Evolutionary conservation across 2,888 invertebrate genomes (phyloP).

Genomic region (Hyppa rectilinea): DNA sequence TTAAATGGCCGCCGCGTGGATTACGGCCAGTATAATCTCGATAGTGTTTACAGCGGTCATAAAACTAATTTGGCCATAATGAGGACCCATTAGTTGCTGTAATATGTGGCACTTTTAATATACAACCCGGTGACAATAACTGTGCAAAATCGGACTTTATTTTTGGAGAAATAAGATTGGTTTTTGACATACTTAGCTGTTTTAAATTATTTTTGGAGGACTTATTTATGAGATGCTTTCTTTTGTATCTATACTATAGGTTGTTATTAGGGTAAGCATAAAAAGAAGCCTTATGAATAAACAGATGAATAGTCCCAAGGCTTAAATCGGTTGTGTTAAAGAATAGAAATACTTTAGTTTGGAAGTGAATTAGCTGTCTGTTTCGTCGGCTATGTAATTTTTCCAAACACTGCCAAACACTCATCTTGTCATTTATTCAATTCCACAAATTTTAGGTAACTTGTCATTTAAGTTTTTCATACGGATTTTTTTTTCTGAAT

Average conservation of each 20-base stretch:
- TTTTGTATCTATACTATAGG: neutral
- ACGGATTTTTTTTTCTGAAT: no score
- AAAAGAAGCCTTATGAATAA: neutral
- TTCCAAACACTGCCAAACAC: neutral
- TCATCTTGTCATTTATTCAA: neutral
- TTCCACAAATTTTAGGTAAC: neutral
- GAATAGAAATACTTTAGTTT: neutral
- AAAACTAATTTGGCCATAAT: conserved; percentile 75
- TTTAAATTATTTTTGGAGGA: neutral
- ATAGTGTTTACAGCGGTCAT: conserved; percentile 73
- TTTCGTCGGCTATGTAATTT: neutral
- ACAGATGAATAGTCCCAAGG: no score
- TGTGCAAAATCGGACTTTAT: conserved; percentile 27
- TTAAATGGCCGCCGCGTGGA: conserved; percentile 66
- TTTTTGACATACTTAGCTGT: neutral
- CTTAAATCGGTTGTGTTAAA: neutral
- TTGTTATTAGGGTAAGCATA: neutral
- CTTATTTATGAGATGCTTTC: neutral
- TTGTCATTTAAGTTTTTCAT: neutral
- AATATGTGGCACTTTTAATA: conserved; percentile 65
- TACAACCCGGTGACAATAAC: conserved; percentile 10
- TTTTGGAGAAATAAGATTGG: neutral
- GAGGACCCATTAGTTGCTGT: conserved; percentile 68
- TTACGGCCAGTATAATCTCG: conserved; percentile 69
- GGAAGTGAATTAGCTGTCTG: neutral